phyloP scores from a whole-genome alignment of 2,797 vertebrate species.

The Morus bassanus region DNA sequence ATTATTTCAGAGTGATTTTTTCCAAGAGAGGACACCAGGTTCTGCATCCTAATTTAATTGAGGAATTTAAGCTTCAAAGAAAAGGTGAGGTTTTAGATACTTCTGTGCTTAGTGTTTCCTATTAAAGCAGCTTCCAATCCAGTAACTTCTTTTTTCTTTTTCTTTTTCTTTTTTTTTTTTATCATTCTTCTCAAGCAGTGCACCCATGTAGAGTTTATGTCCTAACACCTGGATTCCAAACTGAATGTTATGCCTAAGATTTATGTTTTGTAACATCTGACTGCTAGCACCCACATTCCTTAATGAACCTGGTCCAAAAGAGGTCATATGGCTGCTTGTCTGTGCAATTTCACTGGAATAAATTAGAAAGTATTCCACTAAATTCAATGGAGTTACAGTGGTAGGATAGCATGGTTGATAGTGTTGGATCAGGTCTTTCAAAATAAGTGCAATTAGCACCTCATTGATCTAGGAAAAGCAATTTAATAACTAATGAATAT shows the following conservation, averaged over 20 bases:
- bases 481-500: conserved; percentile 21
- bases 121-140: not conserved
- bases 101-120: not conserved
- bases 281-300: not conserved
- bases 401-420: not conserved
- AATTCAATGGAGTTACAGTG: rapidly evolving
- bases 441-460: not conserved
- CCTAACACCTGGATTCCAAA: not conserved
- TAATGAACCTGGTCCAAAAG: not conserved
- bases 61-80: not conserved
- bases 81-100: not conserved
- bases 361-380: not conserved
- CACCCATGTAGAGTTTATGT: not conserved
- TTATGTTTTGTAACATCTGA: not conserved
- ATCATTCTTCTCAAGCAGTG: not conserved
- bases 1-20: not conserved
- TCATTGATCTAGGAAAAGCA: not conserved
- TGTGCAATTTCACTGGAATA: not conserved
- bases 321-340: not conserved
- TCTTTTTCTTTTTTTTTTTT: not conserved
- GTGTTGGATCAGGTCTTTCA: not conserved
- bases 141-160: not conserved
- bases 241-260: not conserved
- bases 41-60: not conserved
- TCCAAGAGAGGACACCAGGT: not conserved